Evolutionary conservation across 2,888 invertebrate genomes (phyloP), one percentile per base, ranked within the genome.

Genomic region (Andrena fulva): DNA sequence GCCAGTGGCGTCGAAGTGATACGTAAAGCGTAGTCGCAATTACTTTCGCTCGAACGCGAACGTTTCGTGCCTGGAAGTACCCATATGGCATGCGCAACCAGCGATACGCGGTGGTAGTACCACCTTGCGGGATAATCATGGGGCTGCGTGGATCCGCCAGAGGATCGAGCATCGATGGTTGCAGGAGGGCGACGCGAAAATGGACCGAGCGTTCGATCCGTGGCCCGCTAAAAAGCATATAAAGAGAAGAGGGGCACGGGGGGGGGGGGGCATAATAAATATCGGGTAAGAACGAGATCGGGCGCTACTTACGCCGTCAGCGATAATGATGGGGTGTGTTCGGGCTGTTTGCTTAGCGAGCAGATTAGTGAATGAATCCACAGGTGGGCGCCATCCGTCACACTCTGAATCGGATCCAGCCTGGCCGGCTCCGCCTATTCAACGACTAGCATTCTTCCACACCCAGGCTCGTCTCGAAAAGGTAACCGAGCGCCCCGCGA

Each of bases 311-410:
- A 93, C 92, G 92, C 92, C 93, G 93, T 93, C 93, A 93, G 92
- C 92, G 92, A 91, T 94, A 94, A 94, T 94, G 92, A 94, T 91
- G 91, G 94, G 94, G 91, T 93, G 92, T 91, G 91, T 90, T 91
- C 90, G 90, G 91, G 91, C 92, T 94, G 93, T 94, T 94, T 94
- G 94, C 93, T 93, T 94, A 94, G 94, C 92, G 92, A 92, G 91
- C 90, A 93, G 93, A 93, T 94, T 94, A 94, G 94, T 93, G 94
- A 93, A 93, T 93, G 94, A 93, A 93, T 94, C 94, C 92, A 94
- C 94, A 93, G 94, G 94, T 94, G 94, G 94, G 93, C 94, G 91
- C 93, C 93, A 93, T 94, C 93, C 93, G 93, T 94, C 94, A 94
- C 93, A 90, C 90, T 87, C 87, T 87, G 89, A 87, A 89, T 89